phyloP scores from a whole-genome alignment of 2,888 invertebrate genomes.

The Ichneumon xanthorius region DNA sequence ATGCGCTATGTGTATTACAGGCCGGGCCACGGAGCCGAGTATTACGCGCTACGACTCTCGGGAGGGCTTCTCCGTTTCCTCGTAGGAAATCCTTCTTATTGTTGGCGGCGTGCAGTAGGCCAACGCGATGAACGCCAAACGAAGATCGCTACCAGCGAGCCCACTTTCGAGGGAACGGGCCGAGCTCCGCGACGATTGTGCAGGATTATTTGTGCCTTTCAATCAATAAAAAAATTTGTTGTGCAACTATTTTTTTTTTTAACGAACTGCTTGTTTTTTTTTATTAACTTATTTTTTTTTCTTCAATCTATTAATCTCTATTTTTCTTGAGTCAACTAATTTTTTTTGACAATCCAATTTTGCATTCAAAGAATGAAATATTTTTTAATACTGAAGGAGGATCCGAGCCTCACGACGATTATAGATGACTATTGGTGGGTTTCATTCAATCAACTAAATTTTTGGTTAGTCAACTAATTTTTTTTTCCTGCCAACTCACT shows the following conservation, averaged over 20 bases:
- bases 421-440: no score
- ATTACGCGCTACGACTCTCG: background rate
- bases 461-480: no score
- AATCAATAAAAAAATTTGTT: no score
- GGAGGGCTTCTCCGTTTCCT: slow-evolving; percentile 54
- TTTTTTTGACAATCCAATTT: no score
- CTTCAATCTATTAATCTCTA: background rate
- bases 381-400: no score
- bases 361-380: no score
- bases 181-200: background rate
- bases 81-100: slow-evolving; percentile 73
- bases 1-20: background rate
- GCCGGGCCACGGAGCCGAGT: background rate
- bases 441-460: no score
- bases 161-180: slow-evolving; percentile 49
- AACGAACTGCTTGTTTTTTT: background rate
- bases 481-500: no score
- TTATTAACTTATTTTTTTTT: background rate
- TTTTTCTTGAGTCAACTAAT: background rate
- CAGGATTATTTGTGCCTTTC: background rate
- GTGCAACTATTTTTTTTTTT: background rate
- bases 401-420: no score
- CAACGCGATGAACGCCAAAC: slow-evolving; percentile 60
- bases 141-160: slow-evolving; percentile 47
- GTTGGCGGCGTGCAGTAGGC: slow-evolving; percentile 70